These are phyloP conservation scores for Oreochromis grahami DNA, from an alignment of 2,797 vertebrate genomes.

Conservation along the genomic window DNA sequence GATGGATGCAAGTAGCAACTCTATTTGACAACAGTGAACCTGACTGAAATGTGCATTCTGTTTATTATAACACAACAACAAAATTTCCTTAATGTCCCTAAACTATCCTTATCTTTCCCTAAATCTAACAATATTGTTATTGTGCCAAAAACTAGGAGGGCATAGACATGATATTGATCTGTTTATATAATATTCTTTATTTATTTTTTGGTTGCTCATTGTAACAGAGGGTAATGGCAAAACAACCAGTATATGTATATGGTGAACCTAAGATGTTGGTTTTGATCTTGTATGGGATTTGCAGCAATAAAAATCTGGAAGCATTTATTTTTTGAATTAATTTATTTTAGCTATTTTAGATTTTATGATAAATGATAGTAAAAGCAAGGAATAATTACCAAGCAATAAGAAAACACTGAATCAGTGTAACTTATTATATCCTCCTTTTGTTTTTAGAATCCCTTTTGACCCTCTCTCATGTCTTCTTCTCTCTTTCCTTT, in stretches of 20 bases:
- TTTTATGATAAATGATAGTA: background rate
- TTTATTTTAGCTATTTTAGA: background rate
- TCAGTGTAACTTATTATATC: background rate
- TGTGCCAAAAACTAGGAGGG: background rate
- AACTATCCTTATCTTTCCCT: too few relatives aligned
- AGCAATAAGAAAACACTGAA: background rate
- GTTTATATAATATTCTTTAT: background rate
- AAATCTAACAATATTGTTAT: background rate
- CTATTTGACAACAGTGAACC: background rate
- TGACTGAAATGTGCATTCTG: background rate
- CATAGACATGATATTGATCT: background rate
- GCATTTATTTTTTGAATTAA: background rate
- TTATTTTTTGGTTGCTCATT: background rate
- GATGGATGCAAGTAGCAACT: background rate
- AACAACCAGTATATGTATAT: background rate
- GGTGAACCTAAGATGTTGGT: background rate
- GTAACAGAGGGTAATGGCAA: background rate
- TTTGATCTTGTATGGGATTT: background rate
- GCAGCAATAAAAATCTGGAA: background rate
- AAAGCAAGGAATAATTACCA: background rate
- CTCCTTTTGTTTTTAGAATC: background rate
- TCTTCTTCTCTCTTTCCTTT: slow-evolving; percentile 5
- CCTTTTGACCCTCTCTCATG: background rate
- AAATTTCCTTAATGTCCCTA: background rate
- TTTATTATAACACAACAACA: background rate